Evolutionary conservation across 1,140 invertebrate species (phyloP), one percentile per base, ranked within the genome.

Genomic region (Nebria ingens): DNA sequence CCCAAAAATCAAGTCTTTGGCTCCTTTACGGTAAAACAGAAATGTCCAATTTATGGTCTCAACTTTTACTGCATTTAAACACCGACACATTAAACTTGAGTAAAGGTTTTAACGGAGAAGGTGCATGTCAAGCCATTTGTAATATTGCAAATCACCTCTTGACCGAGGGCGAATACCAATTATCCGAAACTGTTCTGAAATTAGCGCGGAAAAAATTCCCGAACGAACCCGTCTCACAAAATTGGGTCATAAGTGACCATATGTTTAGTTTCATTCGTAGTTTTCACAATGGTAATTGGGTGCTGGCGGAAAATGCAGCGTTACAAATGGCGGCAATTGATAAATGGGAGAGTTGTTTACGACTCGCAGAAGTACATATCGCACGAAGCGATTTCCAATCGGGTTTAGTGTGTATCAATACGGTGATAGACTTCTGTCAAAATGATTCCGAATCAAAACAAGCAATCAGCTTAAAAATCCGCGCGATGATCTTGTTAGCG

Each of bases 1-100:
- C 85, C 0, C 83, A 92, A 65, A 86, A 89, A 61, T 84, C 89
- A 1, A 85, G 87, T 0, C 72, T 95, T 0, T 94, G 91, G 91
- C 76, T 81, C 12, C 79, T 91, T 53, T 95, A 93, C 69, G 91
- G 91, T 0, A 87, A 91, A 69, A 83, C 82, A 25, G 87, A 89
- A 70, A 85, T 91, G 76, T 82, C 83, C 0, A 84, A 84, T 0
- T 71, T 93, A 25, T 86, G 80, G 64, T 83, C 84, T 45, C 89
- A 93, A 65, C 64, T 92, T 17, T 70, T 93, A 15, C 72, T 95
- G 0, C 79, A 87, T 60, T 74, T 89, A 11, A 87, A 89, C 63
- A 78, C 80, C 1, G 75, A 77, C 21, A 73, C 72, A 50, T 69
- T 74, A 52, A 64, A 63, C 53, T 67, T 74, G 19, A 64, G 75